Evolutionary conservation across 2,113 vertebrate genomes (phyloP), one percentile per base, ranked within the genome.

Genomic region (Gobiocypris rarus): DNA sequence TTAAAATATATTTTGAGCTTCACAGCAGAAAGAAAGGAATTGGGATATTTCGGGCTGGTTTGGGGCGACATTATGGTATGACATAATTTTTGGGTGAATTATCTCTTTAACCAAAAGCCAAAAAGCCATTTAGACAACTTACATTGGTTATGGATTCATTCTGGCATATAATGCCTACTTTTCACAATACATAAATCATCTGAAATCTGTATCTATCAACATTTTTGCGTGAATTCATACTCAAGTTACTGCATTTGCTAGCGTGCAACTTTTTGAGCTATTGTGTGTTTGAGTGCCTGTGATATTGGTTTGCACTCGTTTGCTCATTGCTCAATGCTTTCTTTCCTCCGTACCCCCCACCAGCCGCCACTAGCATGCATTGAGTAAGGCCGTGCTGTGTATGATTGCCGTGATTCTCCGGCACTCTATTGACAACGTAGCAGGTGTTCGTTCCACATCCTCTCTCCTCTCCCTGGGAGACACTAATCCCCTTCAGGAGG

Each of bases 371-470:
- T 86, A 85, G 88, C 83, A 63, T 84, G 52, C 74, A 48, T 59
- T 74, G 71, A 67, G 70, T 83, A 82, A 56, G 56, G 74, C 83
- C 89, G 87, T 89, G 90, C 90, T 90, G 89, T 86, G 88, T 86
- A 87, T 86, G 91, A 91, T 91, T 92, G 90, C 86, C 84, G 79
- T 88, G 87, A 63, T 89, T 90, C 89, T 86, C 79, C 86, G 85
- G 75, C 90, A 84, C 86, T 90, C 91, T 90, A 92, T 92, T 92
- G 91, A 93, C 90, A 92, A 90, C 91, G 86, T 93, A 89, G 92
- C 91, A 93, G 92, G 92, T 93, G 92, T 91, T 92, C 89, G 87
- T 89, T 88, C 88, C 87, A 89, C 87, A 88, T 91, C 89, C 89
- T 87, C 89, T 89, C 89, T 89, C 87, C 85, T 84, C 87, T 89